A percentile compares a stretch with the other conserved stretches of the same genome.
Evolutionary conservation across 2,888 invertebrate species (phyloP).

Genomic region (Masnerella sp.): DNA sequence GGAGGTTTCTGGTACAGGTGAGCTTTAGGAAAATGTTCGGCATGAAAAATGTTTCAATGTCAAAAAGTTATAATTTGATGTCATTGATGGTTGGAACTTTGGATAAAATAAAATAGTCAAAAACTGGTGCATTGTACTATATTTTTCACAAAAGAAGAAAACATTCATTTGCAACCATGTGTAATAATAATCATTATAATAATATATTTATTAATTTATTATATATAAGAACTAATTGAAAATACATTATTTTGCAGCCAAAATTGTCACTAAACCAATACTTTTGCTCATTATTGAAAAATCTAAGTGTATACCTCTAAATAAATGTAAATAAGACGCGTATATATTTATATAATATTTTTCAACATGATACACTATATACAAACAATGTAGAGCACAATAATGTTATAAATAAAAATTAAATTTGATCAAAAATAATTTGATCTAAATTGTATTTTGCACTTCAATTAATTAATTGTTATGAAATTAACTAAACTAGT

Average conservation of each 20-base stretch:
- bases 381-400: conserved; percentile 72
- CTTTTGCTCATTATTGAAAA: conserved; percentile 65
- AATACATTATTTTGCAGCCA: conserved; percentile 64
- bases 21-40: too few relatives aligned
- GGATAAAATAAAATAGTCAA: conserved; percentile 20
- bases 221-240: conserved; percentile 66
- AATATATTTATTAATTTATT: conserved; percentile 65
- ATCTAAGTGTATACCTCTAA: conserved; percentile 68
- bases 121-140: conserved; percentile 58
- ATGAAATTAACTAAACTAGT: conserved; percentile 51
- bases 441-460: conserved; percentile 29
- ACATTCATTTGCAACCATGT: conserved; percentile 71
- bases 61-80: too few relatives aligned
- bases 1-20: too few relatives aligned
- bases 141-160: conserved; percentile 75
- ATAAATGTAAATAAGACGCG: conserved; percentile 66
- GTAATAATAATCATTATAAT: conserved; percentile 66
- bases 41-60: too few relatives aligned
- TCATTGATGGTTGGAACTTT: too few relatives aligned
- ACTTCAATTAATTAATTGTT: conserved; percentile 33
- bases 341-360: conserved; percentile 69
- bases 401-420: conserved; percentile 54
- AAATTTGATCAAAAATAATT: conserved; percentile 16
- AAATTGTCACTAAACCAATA: conserved; percentile 68
- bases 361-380: conserved; percentile 75